Evolutionary conservation across 92 coral and sea anemone species (phyloP), one percentile per base, ranked within the genome.

Genomic region (Epizoanthus fatuus): DNA sequence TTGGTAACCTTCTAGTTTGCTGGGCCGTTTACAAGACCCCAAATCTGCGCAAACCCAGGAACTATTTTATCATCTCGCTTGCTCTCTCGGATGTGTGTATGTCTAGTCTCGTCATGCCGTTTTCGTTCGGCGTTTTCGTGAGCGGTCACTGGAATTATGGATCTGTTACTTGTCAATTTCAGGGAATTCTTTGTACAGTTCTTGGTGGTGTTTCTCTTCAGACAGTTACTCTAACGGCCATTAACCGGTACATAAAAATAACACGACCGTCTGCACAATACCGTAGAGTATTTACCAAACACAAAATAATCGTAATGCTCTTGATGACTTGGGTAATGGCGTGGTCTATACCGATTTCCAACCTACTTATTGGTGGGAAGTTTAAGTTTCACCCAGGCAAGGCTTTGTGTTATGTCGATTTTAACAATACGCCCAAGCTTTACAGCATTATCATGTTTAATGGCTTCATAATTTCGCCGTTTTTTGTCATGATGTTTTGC

Each of bases 321-420:
- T 10, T 71, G 15, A 3, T 47, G 38, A 71, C 57, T 22, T 71
- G 76, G 76, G 8, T 71, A 0, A 19, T 17, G 15, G 76, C 56
- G 8, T 47, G 56, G 76, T 19, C 39, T 7, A 20, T 71, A 45
- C 76, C 76, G 1, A 45, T 8, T 8, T 45, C 76, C 47, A 45
- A 71, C 76, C 25, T 71, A 12, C 39, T 47, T 14, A 20, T 71
- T 11, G 76, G 76, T 42, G 32, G 10, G 6, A 71, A 71, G 2
- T 71, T 71, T 47, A 71, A 71, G 37, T 71, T 71, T 49, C 76
- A 71, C n/a, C 59, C 76, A 35, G 76, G 76, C 45, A 71, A 71
- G 29, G 49, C 76, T 10, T 40, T 71, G 29, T 71, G 76, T 20
- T 71, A 71, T 71, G 54, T 71, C 1, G 39, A 71, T 71, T 71